phyloP scores from a whole-genome alignment of 2,797 vertebrate species.

The Acanthurus lineatus region DNA sequence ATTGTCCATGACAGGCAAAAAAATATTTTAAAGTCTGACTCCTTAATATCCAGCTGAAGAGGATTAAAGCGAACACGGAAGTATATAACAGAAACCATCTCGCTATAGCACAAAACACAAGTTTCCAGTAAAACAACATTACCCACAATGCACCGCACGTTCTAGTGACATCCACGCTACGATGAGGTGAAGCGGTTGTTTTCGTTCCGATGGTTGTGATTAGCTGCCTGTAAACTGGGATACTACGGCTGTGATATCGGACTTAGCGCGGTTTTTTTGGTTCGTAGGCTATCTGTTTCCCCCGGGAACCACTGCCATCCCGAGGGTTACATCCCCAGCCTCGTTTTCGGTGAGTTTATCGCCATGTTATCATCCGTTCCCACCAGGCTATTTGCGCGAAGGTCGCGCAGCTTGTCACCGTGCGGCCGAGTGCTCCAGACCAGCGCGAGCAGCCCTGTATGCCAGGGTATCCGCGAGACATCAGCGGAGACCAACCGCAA shows the following conservation, averaged over 20 bases:
- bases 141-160: conserved; percentile 72
- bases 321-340: background rate
- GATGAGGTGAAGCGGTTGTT: conserved; percentile 67
- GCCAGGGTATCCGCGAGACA: conserved; percentile 64
- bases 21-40: background rate
- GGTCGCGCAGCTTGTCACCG: conserved; percentile 86
- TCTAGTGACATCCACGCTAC: conserved; percentile 57
- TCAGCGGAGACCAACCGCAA: conserved; percentile 68
- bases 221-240: conserved; percentile 15
- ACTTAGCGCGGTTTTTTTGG: background rate
- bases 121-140: conserved; percentile 65
- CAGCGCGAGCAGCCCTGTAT: conserved; percentile 37
- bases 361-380: conserved; percentile 84
- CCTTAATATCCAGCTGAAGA: background rate
- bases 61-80: background rate
- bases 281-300: background rate
- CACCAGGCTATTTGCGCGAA: conserved; percentile 82
- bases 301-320: background rate
- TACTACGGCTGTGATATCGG: background rate
- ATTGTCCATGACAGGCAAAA: background rate
- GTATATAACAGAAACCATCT: background rate
- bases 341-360: conserved; percentile 51
- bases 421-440: conserved; percentile 82
- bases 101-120: background rate
- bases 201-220: conserved; percentile 43